A percentile compares a stretch with the other conserved stretches of the same genome.
These are phyloP conservation scores for Coregonus sp. DNA, from an alignment of 2,797 vertebrate genomes.

Conservation along the genomic window DNA sequence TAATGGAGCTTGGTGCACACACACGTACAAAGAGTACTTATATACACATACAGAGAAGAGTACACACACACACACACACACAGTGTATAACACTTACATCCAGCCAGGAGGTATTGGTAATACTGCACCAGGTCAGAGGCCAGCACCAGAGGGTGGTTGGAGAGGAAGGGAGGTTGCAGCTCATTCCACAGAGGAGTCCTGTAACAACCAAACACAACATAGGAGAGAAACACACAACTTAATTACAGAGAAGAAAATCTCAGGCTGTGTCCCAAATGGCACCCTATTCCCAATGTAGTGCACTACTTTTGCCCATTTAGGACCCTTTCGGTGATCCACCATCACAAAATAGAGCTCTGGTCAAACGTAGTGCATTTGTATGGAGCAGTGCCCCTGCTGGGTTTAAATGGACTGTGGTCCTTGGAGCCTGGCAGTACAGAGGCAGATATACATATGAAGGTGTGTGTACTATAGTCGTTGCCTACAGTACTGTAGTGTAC, in stretches of 20 bases:
- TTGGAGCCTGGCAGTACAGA: constrained; percentile 19
- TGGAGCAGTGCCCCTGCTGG: constrained; percentile 37
- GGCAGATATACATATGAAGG: constrained; percentile 5
- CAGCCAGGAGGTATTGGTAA: constrained; percentile 90
- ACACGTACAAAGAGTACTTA: not conserved
- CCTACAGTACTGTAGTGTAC: not conserved
- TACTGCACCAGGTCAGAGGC: constrained; percentile 94
- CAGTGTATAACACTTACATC: constrained; percentile 78
- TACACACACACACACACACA: constrained; percentile 5
- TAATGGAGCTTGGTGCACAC: constrained; percentile 33
- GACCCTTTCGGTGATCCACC: not conserved
- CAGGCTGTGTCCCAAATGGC: not conserved
- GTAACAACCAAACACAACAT: constrained; percentile 49
- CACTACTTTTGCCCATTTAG: not conserved
- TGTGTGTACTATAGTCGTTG: constrained; percentile 7
- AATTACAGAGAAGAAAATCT: constrained; percentile 15
- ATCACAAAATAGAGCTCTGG: not conserved
- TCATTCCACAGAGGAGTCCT: constrained; percentile 99
- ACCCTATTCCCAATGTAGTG: not conserved
- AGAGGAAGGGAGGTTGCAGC: constrained; percentile 94
- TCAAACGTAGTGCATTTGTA: not conserved
- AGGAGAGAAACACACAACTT: constrained; percentile 37
- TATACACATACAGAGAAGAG: not conserved
- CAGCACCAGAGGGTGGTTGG: constrained; percentile 91
- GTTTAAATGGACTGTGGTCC: constrained; percentile 42